Conservation (phyloP, 2,888 invertebrate genomes). For the Sisyra nigra region DNA sequence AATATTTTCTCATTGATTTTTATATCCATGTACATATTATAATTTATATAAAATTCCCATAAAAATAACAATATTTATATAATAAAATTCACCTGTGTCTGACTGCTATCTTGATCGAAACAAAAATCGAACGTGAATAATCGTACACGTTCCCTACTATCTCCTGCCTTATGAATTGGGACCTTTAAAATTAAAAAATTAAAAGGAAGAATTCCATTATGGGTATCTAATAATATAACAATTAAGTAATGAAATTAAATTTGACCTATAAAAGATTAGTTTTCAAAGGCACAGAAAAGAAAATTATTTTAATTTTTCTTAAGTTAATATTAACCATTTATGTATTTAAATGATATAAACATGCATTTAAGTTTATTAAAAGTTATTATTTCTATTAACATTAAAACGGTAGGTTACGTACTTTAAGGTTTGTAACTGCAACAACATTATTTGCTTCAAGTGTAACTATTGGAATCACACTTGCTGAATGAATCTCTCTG, state of each 20-base stretch:
- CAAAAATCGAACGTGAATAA: slow-evolving; percentile 48
- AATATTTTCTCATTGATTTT: background rate
- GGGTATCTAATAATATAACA: too few species aligned
- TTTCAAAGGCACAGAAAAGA: too few species aligned
- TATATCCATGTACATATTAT: too few species aligned
- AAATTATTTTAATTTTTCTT: too few species aligned
- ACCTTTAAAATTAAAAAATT: slow-evolving; percentile 27
- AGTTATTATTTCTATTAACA: too few species aligned
- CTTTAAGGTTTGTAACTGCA: slow-evolving; percentile 42
- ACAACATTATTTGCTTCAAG: slow-evolving; percentile 32
- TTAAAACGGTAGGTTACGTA: slow-evolving; percentile 24
- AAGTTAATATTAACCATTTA: too few species aligned
- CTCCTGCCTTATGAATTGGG: slow-evolving; percentile 45
- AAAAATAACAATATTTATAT: background rate
- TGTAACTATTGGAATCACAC: slow-evolving; percentile 26
- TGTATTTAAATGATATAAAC: too few species aligned
- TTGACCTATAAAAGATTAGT: too few species aligned
- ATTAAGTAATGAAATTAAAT: too few species aligned
- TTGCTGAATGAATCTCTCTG: slow-evolving; percentile 23
- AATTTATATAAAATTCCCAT: background rate
- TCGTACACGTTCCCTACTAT: slow-evolving; percentile 44
- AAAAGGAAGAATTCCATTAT: too few species aligned
- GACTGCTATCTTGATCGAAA: slow-evolving; percentile 36
- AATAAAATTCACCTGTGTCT: slow-evolving; percentile 28
- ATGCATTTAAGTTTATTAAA: too few species aligned